Evolutionary conservation across 2,113 vertebrate genomes (phyloP).

Genomic region (Connochaetes taurinus): DNA sequence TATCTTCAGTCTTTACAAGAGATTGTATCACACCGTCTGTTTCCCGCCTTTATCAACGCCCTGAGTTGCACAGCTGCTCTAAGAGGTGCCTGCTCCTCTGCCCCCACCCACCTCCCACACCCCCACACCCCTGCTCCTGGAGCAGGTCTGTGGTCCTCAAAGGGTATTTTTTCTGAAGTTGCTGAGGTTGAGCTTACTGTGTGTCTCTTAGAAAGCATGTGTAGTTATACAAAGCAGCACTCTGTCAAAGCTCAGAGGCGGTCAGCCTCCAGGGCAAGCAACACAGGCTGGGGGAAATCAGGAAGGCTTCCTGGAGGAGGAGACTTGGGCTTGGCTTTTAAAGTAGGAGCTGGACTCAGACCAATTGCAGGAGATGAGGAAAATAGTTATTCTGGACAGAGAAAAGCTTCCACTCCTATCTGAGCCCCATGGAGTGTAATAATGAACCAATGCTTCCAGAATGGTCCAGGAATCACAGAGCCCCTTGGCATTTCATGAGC

Average conservation of each 20-base stretch:
- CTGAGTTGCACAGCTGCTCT: neutral
- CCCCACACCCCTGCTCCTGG: neutral
- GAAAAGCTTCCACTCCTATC: rapidly evolving
- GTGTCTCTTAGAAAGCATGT: neutral
- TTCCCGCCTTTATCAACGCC: neutral
- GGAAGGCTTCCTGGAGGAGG: neutral
- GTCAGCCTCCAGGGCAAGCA: neutral
- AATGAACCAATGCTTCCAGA: rapidly evolving
- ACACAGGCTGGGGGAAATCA: neutral
- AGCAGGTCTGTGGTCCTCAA: neutral
- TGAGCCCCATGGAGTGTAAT: neutral
- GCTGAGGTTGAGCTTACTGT: neutral
- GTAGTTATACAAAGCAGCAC: neutral
- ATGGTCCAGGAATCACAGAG: neutral
- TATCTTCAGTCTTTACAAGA: neutral
- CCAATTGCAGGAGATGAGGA: neutral
- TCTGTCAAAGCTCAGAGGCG: neutral
- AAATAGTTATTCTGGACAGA: neutral
- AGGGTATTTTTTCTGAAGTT: neutral
- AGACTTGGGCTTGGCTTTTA: neutral
- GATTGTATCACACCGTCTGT: rapidly evolving
- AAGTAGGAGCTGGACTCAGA: neutral
- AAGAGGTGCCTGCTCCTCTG: no score
- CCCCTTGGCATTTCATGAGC: neutral
- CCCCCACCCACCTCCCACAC: no score